Evolutionary conservation across 2,888 invertebrate genomes (phyloP).

Genomic region (Watsonalla cultraria): DNA sequence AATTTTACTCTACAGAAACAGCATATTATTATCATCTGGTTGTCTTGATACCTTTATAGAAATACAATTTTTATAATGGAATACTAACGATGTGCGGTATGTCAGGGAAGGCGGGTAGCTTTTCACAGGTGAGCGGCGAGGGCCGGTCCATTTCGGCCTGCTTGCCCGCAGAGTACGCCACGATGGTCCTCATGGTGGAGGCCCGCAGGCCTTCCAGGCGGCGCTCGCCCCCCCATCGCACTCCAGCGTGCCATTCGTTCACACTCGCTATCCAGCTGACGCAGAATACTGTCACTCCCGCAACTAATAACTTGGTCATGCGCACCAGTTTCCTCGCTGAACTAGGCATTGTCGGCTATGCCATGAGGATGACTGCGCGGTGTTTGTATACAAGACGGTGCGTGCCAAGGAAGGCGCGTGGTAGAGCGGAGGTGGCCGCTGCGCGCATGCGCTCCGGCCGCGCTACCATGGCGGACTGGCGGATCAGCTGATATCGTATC

Average conservation of each 20-base stretch:
- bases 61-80: too few relatives aligned
- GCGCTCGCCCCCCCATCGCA: slow-evolving; percentile 42
- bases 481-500: slow-evolving; percentile 75
- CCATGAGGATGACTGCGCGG: slow-evolving; percentile 17
- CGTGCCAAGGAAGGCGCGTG: slow-evolving; percentile 9
- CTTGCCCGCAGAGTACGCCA: slow-evolving; percentile 79
- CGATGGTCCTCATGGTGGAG: slow-evolving; percentile 77
- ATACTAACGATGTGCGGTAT: slow-evolving; percentile 55
- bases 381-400: slow-evolving; percentile 6
- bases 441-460: slow-evolving; percentile 68
- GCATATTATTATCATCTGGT: too few relatives aligned
- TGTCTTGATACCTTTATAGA: too few relatives aligned
- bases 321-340: slow-evolving; percentile 53
- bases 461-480: slow-evolving; percentile 70
- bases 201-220: slow-evolving; percentile 18
- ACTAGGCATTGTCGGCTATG: slow-evolving; percentile 42
- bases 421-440: slow-evolving; percentile 32
- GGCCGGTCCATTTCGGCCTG: slow-evolving; percentile 73
- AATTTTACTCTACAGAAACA: too few relatives aligned
- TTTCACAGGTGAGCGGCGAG: slow-evolving; percentile 61
- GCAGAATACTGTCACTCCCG: slow-evolving; percentile 62
- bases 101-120: slow-evolving; percentile 53
- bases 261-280: slow-evolving; percentile 69
- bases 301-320: slow-evolving; percentile 57
- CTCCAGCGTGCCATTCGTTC: slow-evolving; percentile 58